Evolutionary conservation across 2,888 invertebrate species (phyloP).

Genomic region (Napeogenes sylphis): DNA sequence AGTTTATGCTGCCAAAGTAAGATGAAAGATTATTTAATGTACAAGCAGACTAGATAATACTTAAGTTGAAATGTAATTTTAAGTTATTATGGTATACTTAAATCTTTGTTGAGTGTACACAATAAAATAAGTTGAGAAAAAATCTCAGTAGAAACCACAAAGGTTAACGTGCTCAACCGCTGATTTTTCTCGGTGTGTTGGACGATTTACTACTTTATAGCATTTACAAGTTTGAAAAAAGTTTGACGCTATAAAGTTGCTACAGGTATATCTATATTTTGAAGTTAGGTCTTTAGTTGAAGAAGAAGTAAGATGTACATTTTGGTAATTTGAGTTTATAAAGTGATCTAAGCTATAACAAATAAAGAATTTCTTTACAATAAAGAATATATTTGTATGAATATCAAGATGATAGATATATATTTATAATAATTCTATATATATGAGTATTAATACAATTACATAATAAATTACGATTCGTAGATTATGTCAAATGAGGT

Average conservation of each 20-base stretch:
- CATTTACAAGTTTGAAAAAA: not conserved
- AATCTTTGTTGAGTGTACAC: conserved; percentile 10
- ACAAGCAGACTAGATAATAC: no score
- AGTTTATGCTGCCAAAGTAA: no score
- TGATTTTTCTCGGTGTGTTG: conserved; percentile 1
- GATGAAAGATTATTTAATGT: no score
- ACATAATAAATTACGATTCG: no score
- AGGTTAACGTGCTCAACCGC: not conserved
- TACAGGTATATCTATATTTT: not conserved
- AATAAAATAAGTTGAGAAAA: not conserved
- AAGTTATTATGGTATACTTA: no score
- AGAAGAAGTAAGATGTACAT: not conserved
- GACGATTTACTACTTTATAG: not conserved
- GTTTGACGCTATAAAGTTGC: not conserved
- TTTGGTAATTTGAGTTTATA: not conserved
- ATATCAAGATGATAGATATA: no score
- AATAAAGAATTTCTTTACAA: no score
- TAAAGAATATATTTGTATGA: no score
- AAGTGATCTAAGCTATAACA: not conserved
- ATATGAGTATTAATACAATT: no score
- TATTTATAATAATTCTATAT: no score
- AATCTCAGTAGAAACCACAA: conserved; percentile 4
- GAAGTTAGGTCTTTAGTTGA: not conserved
- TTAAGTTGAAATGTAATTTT: no score
- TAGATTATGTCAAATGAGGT: no score